Evolutionary conservation across 2,113 vertebrate species (phyloP), one percentile per base, ranked within the genome.

Genomic region (Emydura subglobosa): DNA sequence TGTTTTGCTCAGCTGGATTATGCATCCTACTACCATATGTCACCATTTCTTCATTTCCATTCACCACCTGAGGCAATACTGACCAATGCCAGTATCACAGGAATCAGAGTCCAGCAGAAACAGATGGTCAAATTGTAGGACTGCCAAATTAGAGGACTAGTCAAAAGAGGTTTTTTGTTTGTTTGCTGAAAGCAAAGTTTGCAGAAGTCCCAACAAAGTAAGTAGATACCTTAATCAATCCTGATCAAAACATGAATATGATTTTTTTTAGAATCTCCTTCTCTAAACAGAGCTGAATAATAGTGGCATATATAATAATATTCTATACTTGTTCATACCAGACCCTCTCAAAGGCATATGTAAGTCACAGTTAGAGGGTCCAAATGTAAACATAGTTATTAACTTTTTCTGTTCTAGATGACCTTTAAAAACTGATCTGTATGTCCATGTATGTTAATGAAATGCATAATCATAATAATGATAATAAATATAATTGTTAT

Each of bases 21-120:
- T 96, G 88, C 92, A 93, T 94, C 92, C 88, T 79, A 61, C 91
- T 91, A 87, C 97, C 97, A 97, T 98, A 97, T 98, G 97, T 96
- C 94, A 94, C 65, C 83, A 83, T 97, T 97, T 96, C 94, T 94
- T 95, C 88, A 83, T 74, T 91, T 95, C 83, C 94, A 91, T 96
- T 97, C 96, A 96, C 94, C 97, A 98, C 96, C 97, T 98, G 97
- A 98, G 97, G 97, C 94, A 97, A 89, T 78, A 91, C 6, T 94
- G 92, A 55, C 91, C 86, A 94, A 50, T 94, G 97, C 97, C 96
- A 97, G 85, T 92, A 97, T 59, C 80, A 92, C 57, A 96, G 89
- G 89, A 95, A 95, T 83, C 83, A 78, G 90, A 57, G 93, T 95
- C 96, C 97, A 97, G 90, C 81, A 83, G 42, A 96, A 96, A 95